Evolutionary conservation across 2,113 vertebrate genomes (phyloP).

Genomic region (Axis porcinus): DNA sequence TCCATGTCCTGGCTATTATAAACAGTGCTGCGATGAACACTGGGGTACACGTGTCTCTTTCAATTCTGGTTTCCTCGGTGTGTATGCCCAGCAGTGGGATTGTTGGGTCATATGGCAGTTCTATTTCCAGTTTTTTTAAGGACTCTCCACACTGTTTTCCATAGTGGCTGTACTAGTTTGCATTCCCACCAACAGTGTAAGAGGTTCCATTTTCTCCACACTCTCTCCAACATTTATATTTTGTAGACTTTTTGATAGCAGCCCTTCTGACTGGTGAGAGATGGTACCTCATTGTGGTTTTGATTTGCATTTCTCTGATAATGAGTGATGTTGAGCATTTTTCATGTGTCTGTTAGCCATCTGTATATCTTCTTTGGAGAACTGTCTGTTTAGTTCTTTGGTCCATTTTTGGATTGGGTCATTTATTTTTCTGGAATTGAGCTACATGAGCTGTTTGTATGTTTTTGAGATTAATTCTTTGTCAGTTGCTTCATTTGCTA

Average conservation of each 20-base stretch:
- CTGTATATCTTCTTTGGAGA: background rate
- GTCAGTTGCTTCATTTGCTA: background rate
- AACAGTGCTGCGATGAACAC: background rate
- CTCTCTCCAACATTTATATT: background rate
- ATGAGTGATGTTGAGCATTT: background rate
- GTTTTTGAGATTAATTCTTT: background rate
- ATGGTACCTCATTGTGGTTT: background rate
- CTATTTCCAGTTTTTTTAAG: background rate
- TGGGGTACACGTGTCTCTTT: accelerated
- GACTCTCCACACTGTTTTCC: background rate
- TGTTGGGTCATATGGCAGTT: background rate
- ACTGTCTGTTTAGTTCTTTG: background rate
- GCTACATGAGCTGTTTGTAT: background rate
- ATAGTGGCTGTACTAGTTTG: background rate
- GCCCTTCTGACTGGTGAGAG: background rate
- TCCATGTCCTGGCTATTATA: background rate
- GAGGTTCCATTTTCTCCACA: background rate
- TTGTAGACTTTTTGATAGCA: background rate
- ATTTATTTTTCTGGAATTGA: background rate
- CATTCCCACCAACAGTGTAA: background rate
- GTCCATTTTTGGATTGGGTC: background rate
- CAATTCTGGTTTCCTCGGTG: accelerated
- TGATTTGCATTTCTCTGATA: background rate
- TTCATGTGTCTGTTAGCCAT: background rate
- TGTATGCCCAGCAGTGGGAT: background rate